These are phyloP conservation scores for Masticophis lateralis DNA, from an alignment of 2,797 vertebrate genomes.

Conservation along the genomic window DNA sequence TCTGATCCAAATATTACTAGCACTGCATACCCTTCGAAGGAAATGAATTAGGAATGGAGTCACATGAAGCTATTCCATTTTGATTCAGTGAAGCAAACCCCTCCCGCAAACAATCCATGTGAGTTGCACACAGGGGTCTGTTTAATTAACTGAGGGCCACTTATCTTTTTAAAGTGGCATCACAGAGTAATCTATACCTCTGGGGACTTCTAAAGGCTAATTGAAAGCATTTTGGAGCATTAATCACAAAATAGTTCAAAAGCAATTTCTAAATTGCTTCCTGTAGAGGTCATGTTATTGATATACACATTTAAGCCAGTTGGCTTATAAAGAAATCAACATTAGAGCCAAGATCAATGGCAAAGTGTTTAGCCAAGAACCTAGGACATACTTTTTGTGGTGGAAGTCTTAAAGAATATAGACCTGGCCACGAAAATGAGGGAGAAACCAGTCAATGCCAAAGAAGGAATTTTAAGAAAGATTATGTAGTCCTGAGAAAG, in stretches of 20 bases:
- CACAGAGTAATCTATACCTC: conserved; percentile 32
- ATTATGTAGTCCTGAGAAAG: neutral
- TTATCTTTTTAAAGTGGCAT: conserved; percentile 33
- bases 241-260: conserved; percentile 30
- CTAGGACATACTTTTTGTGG: conserved; percentile 39
- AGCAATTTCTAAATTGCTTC: conserved; percentile 60
- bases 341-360: conserved; percentile 56
- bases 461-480: neutral
- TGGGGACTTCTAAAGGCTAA: conserved; percentile 46
- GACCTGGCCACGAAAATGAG: neutral
- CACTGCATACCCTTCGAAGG: neutral
- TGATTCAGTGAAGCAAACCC: neutral
- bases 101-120: neutral
- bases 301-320: conserved; percentile 44
- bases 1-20: neutral
- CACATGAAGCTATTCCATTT: neutral
- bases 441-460: neutral
- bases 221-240: conserved; percentile 43
- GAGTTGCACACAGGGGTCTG: neutral
- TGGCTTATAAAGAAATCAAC: conserved; percentile 45
- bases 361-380: conserved; percentile 42
- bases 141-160: conserved; percentile 38
- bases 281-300: conserved; percentile 57
- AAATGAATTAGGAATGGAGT: conserved; percentile 16
- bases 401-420: neutral